Conservation (phyloP, 2,113 vertebrate species). For the Cephalopterus ornatus region DNA sequence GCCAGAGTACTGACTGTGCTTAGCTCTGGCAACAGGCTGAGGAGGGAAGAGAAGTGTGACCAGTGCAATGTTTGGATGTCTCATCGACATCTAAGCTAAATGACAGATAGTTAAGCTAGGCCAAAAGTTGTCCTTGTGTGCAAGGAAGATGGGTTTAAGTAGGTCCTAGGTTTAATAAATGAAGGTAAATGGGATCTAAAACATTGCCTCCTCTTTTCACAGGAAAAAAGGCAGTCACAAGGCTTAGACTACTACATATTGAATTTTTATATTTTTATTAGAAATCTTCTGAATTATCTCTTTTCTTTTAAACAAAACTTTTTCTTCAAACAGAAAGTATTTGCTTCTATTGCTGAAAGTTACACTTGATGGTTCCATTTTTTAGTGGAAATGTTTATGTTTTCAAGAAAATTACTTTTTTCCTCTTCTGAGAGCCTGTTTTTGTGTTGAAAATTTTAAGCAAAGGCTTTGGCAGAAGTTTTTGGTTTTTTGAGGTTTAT, state of each 20-base stretch:
- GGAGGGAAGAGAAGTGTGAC: background rate
- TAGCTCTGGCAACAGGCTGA: fast-evolving
- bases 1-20: background rate
- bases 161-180: background rate
- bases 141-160: background rate
- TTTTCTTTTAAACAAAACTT: background rate
- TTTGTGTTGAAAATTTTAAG: background rate
- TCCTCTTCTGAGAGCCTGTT: background rate
- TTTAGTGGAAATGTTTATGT: background rate
- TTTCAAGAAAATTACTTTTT: too few species aligned
- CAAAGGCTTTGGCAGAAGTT: background rate
- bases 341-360: background rate
- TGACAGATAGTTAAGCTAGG: background rate
- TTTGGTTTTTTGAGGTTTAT: background rate
- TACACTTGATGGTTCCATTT: background rate
- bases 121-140: background rate
- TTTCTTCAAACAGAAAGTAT: background rate
- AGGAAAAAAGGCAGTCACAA: background rate
- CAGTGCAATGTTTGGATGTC: background rate
- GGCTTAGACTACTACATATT: background rate
- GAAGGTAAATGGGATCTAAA: background rate
- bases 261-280: background rate
- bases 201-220: background rate
- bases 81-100: background rate
- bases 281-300: background rate